Evolutionary conservation across 1,140 invertebrate genomes (phyloP), one percentile per base, ranked within the genome.

Genomic region (Brachionus rubens): DNA sequence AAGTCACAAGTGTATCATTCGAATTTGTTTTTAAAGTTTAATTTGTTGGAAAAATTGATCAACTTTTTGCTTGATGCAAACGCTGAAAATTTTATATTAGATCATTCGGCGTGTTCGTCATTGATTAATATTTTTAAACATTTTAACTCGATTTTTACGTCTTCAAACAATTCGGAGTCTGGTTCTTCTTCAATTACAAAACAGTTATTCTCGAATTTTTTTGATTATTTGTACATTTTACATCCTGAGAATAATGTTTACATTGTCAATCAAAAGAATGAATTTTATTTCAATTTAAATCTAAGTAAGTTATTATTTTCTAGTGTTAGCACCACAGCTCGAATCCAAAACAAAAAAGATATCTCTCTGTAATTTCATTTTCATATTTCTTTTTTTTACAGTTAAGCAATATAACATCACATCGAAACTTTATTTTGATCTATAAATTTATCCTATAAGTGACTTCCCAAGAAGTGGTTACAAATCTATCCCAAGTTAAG

Each of bases 171-270:
- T 46, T 14, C 43, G n/a, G 6, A 2, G 6, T 43, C 1, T 43
- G 19, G 19, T n/a, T 65, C 59, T 10, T 19, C 19, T 19, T 16
- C 54, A 9, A 26, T 65, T 24, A 65, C 59, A 3, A 65, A 65
- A 28, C 59, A 41, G 3, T 36, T 65, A 14, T 65, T 65, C 43
- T 43, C 59, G 0, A 65, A 24, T 72, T 72, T 72, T 50, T 72
- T 50, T 19, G 68, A 72, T 24, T 72, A 50, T 54, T 21, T 72
- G 3, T 54, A 72, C 16, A 26, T 72, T 16, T 28, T 72, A 21
- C 68, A 72, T 72, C 68, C 68, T 1, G 68, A 72, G 16, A 72
- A 33, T 36, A 72, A 72, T 50, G 68, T 50, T 5, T 72, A 72
- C 12, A 72, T 72, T n/a, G 43, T 72, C 7, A 50, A 72, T 50